A percentile compares a stretch with the other conserved stretches of the same genome.
phyloP scores from a whole-genome alignment of 2,797 vertebrate genomes.

The Channa striata region DNA sequence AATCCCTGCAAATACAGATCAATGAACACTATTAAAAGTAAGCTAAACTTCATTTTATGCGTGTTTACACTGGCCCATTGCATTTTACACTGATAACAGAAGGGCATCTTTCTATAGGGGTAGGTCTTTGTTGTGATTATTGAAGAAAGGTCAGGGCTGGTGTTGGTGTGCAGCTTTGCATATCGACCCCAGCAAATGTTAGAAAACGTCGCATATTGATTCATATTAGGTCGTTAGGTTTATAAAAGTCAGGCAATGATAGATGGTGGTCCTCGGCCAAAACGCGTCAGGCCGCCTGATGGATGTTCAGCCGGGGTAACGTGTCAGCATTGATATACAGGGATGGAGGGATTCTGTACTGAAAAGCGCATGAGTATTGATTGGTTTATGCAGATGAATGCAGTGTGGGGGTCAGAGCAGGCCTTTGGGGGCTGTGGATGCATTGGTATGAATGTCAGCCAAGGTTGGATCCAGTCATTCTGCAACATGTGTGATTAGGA shows the following conservation, averaged over 20 bases:
- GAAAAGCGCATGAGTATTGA: constrained; percentile 75
- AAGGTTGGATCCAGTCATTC: constrained; percentile 67
- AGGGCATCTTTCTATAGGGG: constrained; percentile 20
- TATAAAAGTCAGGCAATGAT: constrained; percentile 67
- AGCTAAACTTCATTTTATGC: constrained; percentile 46
- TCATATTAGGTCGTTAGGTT: constrained; percentile 64
- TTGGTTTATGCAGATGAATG: constrained; percentile 72
- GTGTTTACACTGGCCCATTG: constrained; percentile 32
- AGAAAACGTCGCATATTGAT: constrained; percentile 76
- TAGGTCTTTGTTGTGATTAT: constrained; percentile 35
- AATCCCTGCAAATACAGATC: constrained; percentile 48
- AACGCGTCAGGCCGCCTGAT: constrained; percentile 63
- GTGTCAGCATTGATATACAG: constrained; percentile 67
- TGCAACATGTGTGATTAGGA: constrained; percentile 55
- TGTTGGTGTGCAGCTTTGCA: constrained; percentile 37
- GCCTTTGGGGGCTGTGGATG: constrained; percentile 46
- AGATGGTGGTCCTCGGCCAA: constrained; percentile 56
- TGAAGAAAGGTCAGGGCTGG: constrained; percentile 61
- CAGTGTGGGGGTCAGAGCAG: constrained; percentile 53
- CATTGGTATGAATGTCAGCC: constrained; percentile 75
- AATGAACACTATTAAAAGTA: constrained; percentile 49
- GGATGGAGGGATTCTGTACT: constrained; percentile 57
- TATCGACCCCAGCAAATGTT: constrained; percentile 56
- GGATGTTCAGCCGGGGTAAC: constrained; percentile 61
- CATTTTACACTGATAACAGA: constrained; percentile 42